Percentiles rank a stretch among this genome's conserved stretches.
Evolutionary conservation across 2,113 vertebrate species (phyloP).

Genomic region (Cisticola juncidis): DNA sequence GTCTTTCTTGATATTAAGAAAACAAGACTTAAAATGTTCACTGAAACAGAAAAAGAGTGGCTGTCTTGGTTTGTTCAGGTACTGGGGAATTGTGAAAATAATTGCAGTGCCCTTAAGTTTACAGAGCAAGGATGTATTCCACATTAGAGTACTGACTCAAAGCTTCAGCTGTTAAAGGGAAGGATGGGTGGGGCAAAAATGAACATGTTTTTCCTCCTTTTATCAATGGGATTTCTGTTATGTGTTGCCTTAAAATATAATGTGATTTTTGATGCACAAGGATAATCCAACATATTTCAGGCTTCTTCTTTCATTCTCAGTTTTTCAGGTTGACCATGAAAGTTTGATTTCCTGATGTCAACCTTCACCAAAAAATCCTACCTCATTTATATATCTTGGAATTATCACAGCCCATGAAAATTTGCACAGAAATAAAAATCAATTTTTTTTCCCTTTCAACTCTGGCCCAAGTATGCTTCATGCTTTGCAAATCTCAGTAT

Average conservation of each 20-base stretch:
- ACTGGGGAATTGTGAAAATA: not conserved
- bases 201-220: not conserved
- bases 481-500: not conserved
- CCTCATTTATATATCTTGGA: not conserved
- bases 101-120: not conserved
- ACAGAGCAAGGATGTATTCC: not conserved
- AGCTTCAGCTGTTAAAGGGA: not conserved
- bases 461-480: not conserved
- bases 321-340: not conserved
- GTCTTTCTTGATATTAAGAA: not conserved
- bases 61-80: not conserved
- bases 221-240: not conserved
- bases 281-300: not conserved
- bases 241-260: not conserved
- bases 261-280: not conserved
- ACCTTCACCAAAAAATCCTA: not conserved
- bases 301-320: not conserved
- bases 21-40: slow-evolving; percentile 10
- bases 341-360: not conserved
- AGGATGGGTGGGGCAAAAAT: not conserved
- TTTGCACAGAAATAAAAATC: not conserved
- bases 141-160: not conserved
- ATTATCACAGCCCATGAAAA: not conserved
- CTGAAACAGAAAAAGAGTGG: not conserved
- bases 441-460: not conserved